Conservation (phyloP, 2,797 vertebrate genomes). For the Apogon hyalosoma region DNA sequence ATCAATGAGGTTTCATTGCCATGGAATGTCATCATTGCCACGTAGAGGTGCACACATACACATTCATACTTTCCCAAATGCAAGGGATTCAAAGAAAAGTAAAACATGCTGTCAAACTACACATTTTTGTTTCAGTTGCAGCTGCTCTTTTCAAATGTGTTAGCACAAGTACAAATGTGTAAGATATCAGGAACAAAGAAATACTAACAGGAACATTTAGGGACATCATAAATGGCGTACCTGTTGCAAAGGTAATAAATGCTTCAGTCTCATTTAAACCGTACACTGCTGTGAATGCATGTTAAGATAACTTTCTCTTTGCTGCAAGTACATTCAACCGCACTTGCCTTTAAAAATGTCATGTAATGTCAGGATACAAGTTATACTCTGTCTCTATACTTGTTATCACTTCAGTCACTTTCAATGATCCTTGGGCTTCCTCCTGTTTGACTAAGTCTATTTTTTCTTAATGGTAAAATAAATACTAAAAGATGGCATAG, state of each 20-base stretch:
- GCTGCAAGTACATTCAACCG: too few species aligned
- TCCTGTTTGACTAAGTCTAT: too few species aligned
- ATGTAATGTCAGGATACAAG: too few species aligned
- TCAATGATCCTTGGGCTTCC: too few species aligned
- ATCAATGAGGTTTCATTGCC: slow-evolving; percentile 76
- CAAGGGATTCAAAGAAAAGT: slow-evolving; percentile 16
- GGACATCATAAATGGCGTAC: too few species aligned
- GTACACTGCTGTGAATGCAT: not conserved
- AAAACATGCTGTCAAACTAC: slow-evolving; percentile 2
- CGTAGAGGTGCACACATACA: slow-evolving; percentile 44
- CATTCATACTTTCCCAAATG: slow-evolving; percentile 23
- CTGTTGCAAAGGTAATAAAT: too few species aligned
- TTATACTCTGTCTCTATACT: too few species aligned
- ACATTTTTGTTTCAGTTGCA: slow-evolving; percentile 7
- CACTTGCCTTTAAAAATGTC: too few species aligned
- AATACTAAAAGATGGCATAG: too few species aligned
- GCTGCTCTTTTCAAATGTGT: not conserved
- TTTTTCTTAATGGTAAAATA: too few species aligned
- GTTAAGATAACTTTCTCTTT: not conserved
- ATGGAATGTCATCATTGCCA: slow-evolving; percentile 80
- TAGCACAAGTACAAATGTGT: slow-evolving; percentile 18
- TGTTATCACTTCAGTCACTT: too few species aligned
- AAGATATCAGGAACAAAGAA: slow-evolving; percentile 24
- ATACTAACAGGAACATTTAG: not conserved
- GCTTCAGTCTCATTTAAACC: too few species aligned